phyloP scores from a whole-genome alignment of 2,113 vertebrate species.

The Corvus hawaiiensis region DNA sequence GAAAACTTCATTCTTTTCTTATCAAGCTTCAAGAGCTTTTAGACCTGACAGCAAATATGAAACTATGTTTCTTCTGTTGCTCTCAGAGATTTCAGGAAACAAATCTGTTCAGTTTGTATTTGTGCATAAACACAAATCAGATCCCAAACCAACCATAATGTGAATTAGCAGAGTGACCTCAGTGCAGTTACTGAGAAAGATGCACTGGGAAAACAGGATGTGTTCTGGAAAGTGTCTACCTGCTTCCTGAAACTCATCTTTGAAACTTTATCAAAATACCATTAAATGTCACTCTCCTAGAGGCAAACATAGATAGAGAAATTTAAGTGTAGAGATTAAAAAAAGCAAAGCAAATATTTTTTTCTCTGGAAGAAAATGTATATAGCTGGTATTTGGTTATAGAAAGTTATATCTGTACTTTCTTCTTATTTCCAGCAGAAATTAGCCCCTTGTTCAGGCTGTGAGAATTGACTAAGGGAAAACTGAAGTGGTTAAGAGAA shows the following conservation, averaged over 20 bases:
- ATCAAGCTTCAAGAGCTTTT: conserved; percentile 19
- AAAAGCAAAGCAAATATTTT: background rate
- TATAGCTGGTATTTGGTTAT: background rate
- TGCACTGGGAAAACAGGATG: background rate
- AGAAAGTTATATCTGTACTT: background rate
- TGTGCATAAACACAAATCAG: background rate
- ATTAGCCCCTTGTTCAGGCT: background rate
- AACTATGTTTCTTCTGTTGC: background rate
- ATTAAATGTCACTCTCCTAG: background rate
- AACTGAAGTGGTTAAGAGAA: background rate
- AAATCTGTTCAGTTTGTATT: background rate
- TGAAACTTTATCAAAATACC: background rate
- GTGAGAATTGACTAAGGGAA: background rate
- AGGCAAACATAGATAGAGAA: background rate
- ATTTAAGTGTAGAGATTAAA: background rate
- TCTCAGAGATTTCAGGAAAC: background rate
- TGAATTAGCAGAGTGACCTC: background rate
- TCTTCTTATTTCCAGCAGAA: background rate
- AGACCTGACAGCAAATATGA: background rate
- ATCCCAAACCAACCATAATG: background rate
- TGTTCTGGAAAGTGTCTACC: background rate
- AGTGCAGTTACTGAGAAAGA: background rate
- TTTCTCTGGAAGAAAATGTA: background rate
- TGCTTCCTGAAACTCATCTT: background rate
- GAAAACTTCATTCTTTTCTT: background rate